Percentiles rank a stretch among this genome's conserved stretches.
Conservation (phyloP, 2,888 invertebrate genomes). For the Drosophila formosana region DNA sequence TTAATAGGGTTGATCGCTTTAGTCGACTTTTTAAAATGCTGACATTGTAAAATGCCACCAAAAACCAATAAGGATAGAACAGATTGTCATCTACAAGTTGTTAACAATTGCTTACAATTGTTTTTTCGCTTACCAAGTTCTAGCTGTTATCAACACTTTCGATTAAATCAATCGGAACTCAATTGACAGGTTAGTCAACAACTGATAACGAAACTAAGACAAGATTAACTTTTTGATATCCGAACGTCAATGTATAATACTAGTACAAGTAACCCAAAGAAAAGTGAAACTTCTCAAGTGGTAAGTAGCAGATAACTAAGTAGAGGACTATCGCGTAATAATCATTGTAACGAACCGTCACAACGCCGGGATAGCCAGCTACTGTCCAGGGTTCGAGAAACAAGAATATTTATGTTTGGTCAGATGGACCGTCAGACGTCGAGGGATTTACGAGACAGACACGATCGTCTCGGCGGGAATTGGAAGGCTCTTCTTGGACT, state of each 20-base stretch:
- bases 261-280: background rate
- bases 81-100: constrained; percentile 13
- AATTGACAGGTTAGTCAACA: constrained; percentile 2
- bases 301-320: background rate
- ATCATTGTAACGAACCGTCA: background rate
- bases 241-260: background rate
- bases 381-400: no score
- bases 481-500: no score
- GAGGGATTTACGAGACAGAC: no score
- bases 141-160: constrained; percentile 17
- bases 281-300: constrained; percentile 17
- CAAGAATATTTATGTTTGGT: no score
- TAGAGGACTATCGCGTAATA: constrained; percentile 1
- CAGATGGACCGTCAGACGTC: no score
- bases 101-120: constrained; percentile 11
- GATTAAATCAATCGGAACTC: background rate
- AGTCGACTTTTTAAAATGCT: no score
- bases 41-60: no score
- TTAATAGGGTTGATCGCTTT: no score
- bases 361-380: no score
- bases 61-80: background rate
- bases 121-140: background rate
- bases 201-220: constrained; percentile 16
- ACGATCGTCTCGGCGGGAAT: no score
- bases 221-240: background rate